Conservation (phyloP, 2,797 vertebrate species). For the Anguilla megastoma region DNA sequence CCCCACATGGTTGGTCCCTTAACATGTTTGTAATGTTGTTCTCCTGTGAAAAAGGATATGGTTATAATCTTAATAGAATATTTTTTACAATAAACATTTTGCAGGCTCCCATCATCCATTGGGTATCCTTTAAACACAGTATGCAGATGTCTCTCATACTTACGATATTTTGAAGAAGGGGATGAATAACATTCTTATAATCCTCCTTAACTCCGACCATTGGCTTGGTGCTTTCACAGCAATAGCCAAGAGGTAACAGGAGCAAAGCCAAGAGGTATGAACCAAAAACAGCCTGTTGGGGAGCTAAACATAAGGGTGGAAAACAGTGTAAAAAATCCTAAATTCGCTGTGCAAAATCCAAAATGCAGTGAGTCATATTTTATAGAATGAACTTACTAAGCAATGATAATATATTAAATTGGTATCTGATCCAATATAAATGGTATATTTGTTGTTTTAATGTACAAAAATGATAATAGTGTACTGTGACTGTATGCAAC, state of each 20-base stretch:
- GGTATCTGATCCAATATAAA: too few species aligned
- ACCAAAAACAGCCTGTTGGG: conserved; percentile 69
- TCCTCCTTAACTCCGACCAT: conserved; percentile 32
- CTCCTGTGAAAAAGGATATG: conserved; percentile 36
- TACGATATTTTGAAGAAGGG: conserved; percentile 45
- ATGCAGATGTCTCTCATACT: conserved; percentile 37
- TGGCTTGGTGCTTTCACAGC: conserved; percentile 52
- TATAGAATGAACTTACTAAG: too few species aligned
- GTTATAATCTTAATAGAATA: neutral
- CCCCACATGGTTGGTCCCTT: conserved; percentile 22
- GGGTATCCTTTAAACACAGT: neutral
- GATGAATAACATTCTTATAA: conserved; percentile 48
- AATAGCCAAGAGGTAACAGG: conserved; percentile 65
- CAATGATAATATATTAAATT: too few species aligned
- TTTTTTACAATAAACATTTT: neutral
- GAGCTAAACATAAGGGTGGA: conserved; percentile 32
- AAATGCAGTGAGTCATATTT: neutral
- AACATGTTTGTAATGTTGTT: conserved; percentile 28
- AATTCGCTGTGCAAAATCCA: neutral
- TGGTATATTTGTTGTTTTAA: too few species aligned
- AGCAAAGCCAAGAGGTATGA: conserved; percentile 68
- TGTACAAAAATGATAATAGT: too few species aligned
- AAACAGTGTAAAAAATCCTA: neutral
- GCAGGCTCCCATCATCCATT: neutral
- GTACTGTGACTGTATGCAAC: too few species aligned